Conservation (phyloP, 1,140 invertebrate genomes). For the Euura saliciscinereae region DNA sequence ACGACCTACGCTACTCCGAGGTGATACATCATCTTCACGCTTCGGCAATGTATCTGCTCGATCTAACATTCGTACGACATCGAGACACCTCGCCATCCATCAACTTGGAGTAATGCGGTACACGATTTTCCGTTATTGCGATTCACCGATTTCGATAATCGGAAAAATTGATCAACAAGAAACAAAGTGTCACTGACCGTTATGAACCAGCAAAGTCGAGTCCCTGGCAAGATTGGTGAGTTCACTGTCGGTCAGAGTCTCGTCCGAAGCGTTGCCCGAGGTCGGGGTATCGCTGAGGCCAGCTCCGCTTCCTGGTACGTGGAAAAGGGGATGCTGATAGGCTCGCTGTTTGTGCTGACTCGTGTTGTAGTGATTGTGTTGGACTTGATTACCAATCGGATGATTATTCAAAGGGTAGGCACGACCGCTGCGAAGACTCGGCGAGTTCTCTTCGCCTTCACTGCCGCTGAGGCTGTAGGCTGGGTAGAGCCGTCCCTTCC, state of each 20-base stretch:
- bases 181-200: slow-evolving; percentile 65
- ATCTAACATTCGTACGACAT: neutral
- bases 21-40: slow-evolving; percentile 44
- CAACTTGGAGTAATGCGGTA: slow-evolving; percentile 52
- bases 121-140: slow-evolving; percentile 48
- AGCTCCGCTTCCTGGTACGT: slow-evolving; percentile 61
- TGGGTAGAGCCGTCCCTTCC: slow-evolving; percentile 76
- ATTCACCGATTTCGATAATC: slow-evolving; percentile 31
- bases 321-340: slow-evolving; percentile 58
- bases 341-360: slow-evolving; percentile 61
- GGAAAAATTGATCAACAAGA: neutral
- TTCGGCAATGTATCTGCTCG: neutral
- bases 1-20: slow-evolving; percentile 25
- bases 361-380: slow-evolving; percentile 54
- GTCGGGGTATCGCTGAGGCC: slow-evolving; percentile 78
- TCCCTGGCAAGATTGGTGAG: slow-evolving; percentile 75
- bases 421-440: slow-evolving; percentile 45
- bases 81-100: slow-evolving; percentile 43
- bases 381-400: slow-evolving; percentile 44
- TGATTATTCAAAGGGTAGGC: slow-evolving; percentile 49
- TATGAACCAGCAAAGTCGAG: slow-evolving; percentile 78
- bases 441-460: slow-evolving; percentile 66
- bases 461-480: slow-evolving; percentile 69
- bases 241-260: slow-evolving; percentile 80
- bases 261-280: slow-evolving; percentile 81